Percentiles rank a stretch among this genome's conserved stretches.
Evolutionary conservation across 2,113 vertebrate species (phyloP).

Genomic region (Tragulus kanchil): DNA sequence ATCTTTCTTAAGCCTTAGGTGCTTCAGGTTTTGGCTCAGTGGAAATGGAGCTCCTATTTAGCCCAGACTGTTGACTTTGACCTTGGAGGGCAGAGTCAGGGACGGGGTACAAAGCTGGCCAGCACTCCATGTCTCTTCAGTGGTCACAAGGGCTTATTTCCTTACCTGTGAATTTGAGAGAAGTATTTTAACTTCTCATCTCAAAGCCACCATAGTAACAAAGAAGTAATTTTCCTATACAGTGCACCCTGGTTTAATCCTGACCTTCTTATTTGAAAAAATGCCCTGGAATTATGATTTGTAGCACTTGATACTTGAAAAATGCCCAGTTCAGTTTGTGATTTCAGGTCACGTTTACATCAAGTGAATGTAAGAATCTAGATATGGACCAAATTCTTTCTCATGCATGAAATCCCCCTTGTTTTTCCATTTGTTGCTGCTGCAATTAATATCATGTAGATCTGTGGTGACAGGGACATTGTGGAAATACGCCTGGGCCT

Average conservation of each 20-base stretch:
- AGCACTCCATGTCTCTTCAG: rapidly evolving
- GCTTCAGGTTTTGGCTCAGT: not conserved
- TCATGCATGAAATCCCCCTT: not conserved
- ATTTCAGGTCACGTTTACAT: not conserved
- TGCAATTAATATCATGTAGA: not conserved
- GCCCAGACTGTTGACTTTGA: not conserved
- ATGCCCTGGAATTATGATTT: not conserved
- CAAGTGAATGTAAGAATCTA: not conserved
- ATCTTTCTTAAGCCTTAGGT: not conserved
- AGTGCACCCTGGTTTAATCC: not conserved
- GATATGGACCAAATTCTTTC: not conserved
- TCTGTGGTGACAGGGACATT: constrained; percentile 16
- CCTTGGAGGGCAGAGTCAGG: rapidly evolving
- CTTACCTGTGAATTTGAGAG: not conserved
- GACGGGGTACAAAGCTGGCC: rapidly evolving
- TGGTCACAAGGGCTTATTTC: not conserved
- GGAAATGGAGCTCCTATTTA: not conserved
- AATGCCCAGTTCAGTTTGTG: not conserved
- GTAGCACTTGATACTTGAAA: not conserved
- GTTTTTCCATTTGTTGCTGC: not conserved
- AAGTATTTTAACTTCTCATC: not conserved
- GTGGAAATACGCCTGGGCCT: not conserved
- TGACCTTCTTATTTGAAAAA: not conserved
- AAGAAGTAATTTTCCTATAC: not conserved
- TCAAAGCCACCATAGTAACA: not conserved